Evolutionary conservation across 2,888 invertebrate genomes (phyloP), one percentile per base, ranked within the genome.

Genomic region (Apamea epomidion): DNA sequence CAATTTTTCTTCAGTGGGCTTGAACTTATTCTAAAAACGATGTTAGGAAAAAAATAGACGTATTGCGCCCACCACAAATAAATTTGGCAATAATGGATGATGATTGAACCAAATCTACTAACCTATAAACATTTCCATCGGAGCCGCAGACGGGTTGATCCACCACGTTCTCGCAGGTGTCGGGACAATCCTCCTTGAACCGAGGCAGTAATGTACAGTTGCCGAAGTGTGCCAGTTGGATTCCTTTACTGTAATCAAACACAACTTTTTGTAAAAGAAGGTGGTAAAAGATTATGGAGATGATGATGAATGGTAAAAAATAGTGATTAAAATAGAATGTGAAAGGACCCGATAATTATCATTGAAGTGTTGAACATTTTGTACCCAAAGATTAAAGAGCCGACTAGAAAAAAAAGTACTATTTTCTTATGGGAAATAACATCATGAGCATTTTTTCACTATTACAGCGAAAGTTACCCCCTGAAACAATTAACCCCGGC

Each of bases 91-190:
- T 21, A n/a, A 18, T 68, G 6, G n/a, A n/a, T 45, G 18, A 42
- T n/a, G 42, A 18, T 45, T 69, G 5, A n/a, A 37, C 25, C 7
- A 67, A 69, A 69, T 70, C 0, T 21, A 86, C 88, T 96, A 94
- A 98, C 98, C 97, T 98, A 95, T 99, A 99, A 84, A 98, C 98
- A 92, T 99, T 99, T 88, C 99, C 99, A 93, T 99, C 99, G 60
- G 99, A 99, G 18, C 98, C 99, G 92, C 99, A 99, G 84, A 99
- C 98, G n/a, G 99, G 99, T 90, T 98, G 95, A 29, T 97, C 97
- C 0, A 96, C 92, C 0, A 97, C 97, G 76, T 98, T 97, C 74
- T 97, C 97, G 16, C 97, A 97, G 89, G 96, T 97, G 12, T 97
- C 97, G 0, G 97, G 97, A 8, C 97, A 97, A 87, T 97, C 96